These are phyloP conservation scores for Stratiomys singularior DNA, from an alignment of 2,888 invertebrate species.

Conservation along the genomic window DNA sequence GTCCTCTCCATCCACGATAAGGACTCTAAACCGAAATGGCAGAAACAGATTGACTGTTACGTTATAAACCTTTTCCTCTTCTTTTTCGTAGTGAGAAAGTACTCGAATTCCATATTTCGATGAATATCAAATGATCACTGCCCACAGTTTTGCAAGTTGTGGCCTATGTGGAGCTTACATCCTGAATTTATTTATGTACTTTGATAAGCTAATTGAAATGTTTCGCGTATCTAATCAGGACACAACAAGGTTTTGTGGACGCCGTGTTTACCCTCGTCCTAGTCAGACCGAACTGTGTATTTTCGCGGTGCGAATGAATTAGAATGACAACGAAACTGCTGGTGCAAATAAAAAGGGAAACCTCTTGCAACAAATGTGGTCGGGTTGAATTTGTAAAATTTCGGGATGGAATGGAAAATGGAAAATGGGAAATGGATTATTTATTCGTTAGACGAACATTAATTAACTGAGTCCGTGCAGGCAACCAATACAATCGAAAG, in stretches of 20 bases:
- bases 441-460: constrained; percentile 32
- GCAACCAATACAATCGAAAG: not conserved
- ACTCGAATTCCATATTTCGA: not conserved
- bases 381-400: constrained; percentile 7
- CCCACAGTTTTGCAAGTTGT: not conserved
- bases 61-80: not conserved
- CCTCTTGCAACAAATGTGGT: constrained; percentile 2
- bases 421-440: constrained; percentile 6
- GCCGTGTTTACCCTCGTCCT: not conserved
- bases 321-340: not conserved
- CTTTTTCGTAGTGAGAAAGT: not conserved
- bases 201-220: constrained; percentile 45
- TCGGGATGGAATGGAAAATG: not conserved
- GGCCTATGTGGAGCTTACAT: constrained; percentile 10
- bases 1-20: constrained; percentile 22
- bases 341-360: not conserved
- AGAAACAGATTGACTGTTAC: not conserved
- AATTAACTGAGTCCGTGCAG: not conserved
- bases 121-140: constrained; percentile 21
- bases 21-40: not conserved
- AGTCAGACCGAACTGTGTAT: not conserved
- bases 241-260: not conserved
- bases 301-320: not conserved
- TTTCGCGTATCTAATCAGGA: constrained; percentile 23
- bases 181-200: constrained; percentile 26